Evolutionary conservation across 2,797 vertebrate species (phyloP).

Genomic region (Rhinophrynus dorsalis): DNA sequence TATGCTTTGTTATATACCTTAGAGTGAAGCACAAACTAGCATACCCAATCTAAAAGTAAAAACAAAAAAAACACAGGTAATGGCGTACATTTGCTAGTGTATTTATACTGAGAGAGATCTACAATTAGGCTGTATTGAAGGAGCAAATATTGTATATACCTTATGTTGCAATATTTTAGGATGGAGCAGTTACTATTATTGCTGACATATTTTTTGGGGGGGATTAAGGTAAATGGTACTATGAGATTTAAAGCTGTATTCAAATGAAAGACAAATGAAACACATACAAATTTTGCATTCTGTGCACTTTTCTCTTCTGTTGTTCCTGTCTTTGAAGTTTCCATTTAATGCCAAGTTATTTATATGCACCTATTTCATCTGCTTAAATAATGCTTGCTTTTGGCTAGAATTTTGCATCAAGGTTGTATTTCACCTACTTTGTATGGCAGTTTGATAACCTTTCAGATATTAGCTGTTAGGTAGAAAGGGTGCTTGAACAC

Average conservation of each 20-base stretch:
- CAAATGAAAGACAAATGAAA: slow-evolving; percentile 43
- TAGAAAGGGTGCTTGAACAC: neutral
- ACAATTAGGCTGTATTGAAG: slow-evolving; percentile 30
- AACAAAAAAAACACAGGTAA: too few species aligned
- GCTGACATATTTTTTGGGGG: slow-evolving; percentile 34
- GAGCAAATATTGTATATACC: slow-evolving; percentile 23
- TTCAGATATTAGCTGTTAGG: slow-evolving; percentile 17
- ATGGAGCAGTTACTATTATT: slow-evolving; percentile 22
- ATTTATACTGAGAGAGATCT: too few species aligned
- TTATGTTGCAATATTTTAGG: slow-evolving; percentile 21
- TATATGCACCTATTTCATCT: slow-evolving; percentile 41
- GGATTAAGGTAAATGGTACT: slow-evolving; percentile 33
- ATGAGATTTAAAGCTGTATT: slow-evolving; percentile 44
- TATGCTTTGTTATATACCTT: too few species aligned
- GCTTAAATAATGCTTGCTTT: slow-evolving; percentile 45
- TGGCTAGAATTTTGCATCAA: slow-evolving; percentile 35
- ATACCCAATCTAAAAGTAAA: too few species aligned
- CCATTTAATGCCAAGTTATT: slow-evolving; percentile 41
- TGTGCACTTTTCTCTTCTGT: slow-evolving; percentile 38
- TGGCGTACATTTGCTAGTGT: too few species aligned
- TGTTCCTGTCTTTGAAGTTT: slow-evolving; percentile 43
- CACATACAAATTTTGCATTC: slow-evolving; percentile 34
- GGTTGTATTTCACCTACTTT: slow-evolving; percentile 41
- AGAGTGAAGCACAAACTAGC: too few species aligned
- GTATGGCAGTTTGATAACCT: slow-evolving; percentile 17